These are phyloP conservation scores for Nothocercus nigrocapillus DNA, from an alignment of 2,113 vertebrate genomes.

Conservation along the genomic window DNA sequence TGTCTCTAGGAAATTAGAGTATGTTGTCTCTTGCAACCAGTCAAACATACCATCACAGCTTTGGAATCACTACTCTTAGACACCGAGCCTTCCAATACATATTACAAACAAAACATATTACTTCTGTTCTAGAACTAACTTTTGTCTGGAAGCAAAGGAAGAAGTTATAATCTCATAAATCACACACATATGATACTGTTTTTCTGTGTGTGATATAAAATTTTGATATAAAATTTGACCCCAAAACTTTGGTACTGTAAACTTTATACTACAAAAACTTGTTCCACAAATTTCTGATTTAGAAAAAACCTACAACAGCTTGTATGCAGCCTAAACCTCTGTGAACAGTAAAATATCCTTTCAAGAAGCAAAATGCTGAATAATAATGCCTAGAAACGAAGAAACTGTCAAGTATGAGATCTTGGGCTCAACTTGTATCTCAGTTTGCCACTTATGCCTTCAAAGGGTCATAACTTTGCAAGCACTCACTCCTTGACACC, in stretches of 20 bases:
- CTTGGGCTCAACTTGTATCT: background rate
- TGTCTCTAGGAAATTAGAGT: background rate
- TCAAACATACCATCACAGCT: fast-evolving
- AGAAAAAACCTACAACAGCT: background rate
- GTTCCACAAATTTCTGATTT: background rate
- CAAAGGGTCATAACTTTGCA: fast-evolving
- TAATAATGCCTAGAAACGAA: background rate
- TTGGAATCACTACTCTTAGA: background rate
- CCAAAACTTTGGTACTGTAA: too few relatives aligned
- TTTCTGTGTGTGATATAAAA: too few relatives aligned
- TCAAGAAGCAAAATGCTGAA: background rate
- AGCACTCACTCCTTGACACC: background rate
- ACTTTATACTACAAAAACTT: too few relatives aligned
- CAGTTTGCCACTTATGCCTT: background rate
- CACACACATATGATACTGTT: background rate
- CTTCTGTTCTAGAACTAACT: background rate
- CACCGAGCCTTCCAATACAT: background rate
- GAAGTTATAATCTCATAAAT: background rate
- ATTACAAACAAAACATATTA: background rate
- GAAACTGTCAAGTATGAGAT: background rate
- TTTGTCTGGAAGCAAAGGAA: background rate
- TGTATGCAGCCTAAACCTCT: background rate
- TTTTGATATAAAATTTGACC: too few relatives aligned
- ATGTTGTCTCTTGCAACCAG: background rate
- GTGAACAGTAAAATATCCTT: background rate